Percentiles rank a stretch among this genome's conserved stretches.
These are phyloP conservation scores for Hoplostethus mediterraneus DNA, from an alignment of 2,797 vertebrate genomes.

Conservation along the genomic window DNA sequence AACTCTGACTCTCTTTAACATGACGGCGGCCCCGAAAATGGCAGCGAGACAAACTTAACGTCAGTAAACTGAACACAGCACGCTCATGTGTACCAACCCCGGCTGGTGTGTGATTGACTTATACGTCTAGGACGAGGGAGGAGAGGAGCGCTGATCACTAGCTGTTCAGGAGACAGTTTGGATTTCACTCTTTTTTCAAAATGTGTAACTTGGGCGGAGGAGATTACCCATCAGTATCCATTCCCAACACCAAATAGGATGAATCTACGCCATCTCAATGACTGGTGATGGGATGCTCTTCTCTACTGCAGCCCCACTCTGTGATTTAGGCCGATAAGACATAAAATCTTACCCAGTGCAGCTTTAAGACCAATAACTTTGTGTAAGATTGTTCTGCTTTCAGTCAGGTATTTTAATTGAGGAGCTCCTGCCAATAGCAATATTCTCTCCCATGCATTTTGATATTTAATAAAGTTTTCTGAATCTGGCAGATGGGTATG, in stretches of 20 bases:
- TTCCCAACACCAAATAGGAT: constrained; percentile 14
- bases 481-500: constrained; percentile 17
- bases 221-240: too few relatives aligned
- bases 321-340: constrained; percentile 21
- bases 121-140: too few relatives aligned
- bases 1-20: constrained; percentile 1
- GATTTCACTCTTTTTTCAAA: too few relatives aligned
- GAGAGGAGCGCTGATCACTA: too few relatives aligned
- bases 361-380: constrained; percentile 20
- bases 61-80: too few relatives aligned
- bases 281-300: too few relatives aligned
- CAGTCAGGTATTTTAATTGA: constrained; percentile 5
- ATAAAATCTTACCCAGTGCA: constrained; percentile 1
- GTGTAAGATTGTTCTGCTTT: constrained; percentile 15
- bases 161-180: too few relatives aligned
- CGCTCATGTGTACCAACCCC: too few relatives aligned
- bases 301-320: neutral
- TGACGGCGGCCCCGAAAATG: too few relatives aligned
- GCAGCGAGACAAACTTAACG: too few relatives aligned
- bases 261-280: neutral
- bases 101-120: too few relatives aligned
- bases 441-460: constrained; percentile 1
- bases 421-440: constrained; percentile 1
- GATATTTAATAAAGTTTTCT: constrained; percentile 30
- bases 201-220: too few relatives aligned